Percentiles rank a stretch among this genome's conserved stretches.
phyloP scores from a whole-genome alignment of 2,888 invertebrate species.

The Lampropteryx suffumata region DNA sequence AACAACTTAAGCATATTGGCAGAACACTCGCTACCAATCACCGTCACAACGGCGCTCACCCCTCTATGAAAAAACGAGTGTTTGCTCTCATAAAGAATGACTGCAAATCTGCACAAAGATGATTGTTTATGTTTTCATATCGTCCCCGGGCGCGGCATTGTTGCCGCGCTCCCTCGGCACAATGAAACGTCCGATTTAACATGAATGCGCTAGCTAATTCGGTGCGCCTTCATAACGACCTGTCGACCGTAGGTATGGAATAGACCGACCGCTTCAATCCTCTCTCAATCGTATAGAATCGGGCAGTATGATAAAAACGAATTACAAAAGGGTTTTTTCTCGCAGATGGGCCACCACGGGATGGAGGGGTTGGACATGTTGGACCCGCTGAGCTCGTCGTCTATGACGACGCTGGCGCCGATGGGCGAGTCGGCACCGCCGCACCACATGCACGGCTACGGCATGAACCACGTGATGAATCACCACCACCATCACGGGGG shows the following conservation, averaged over 20 bases:
- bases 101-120: conserved; percentile 78
- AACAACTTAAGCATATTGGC: conserved; percentile 76
- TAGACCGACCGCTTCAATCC: conserved; percentile 37
- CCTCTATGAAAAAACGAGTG: conserved; percentile 69
- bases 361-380: conserved; percentile 97
- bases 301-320: conserved; percentile 73
- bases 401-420: conserved; percentile 95
- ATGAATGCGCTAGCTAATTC: conserved; percentile 74
- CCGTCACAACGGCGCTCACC: conserved; percentile 65
- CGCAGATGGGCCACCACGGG: conserved; percentile 94
- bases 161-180: conserved; percentile 53
- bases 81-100: conserved; percentile 79
- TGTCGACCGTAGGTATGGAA: not conserved
- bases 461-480: conserved; percentile 93
- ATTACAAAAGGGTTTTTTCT: conserved; percentile 74
- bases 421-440: conserved; percentile 92
- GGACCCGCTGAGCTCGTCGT: conserved; percentile 91
- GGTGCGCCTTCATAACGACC: conserved; percentile 60
- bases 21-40: conserved; percentile 77
- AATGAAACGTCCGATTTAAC: conserved; percentile 76
- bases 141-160: conserved; percentile 64
- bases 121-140: conserved; percentile 78
- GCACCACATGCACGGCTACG: conserved; percentile 92
- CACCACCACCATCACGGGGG: conserved; percentile 86
- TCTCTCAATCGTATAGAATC: conserved; percentile 47